Evolutionary conservation across 2,888 invertebrate species (phyloP), one percentile per base, ranked within the genome.

Genomic region (Drosophila paramelanica): DNA sequence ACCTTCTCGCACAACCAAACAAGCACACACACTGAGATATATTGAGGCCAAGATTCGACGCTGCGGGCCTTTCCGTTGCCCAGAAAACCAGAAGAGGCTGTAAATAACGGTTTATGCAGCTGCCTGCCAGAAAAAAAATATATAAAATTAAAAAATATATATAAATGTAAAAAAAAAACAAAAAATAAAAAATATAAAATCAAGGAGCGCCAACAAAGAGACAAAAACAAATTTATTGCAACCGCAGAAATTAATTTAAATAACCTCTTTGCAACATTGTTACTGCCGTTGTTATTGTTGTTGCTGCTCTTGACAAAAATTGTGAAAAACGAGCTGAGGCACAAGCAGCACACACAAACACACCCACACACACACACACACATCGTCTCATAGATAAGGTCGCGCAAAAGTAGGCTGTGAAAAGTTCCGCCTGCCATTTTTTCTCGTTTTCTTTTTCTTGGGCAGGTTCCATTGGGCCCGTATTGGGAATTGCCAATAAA

Each of bases 161-260:
- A 8, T 10, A n/a, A 20, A 25, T 14, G 36, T 31, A 23, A 47
- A 38, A 38, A 38, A 23, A 41, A 10, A 31, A 14, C 36, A 36
- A 36, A 36, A 41, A 41, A 17, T 41, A 46, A 11, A 50, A 38
- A 43, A 47, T 49, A 36, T 23, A 31, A 57, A 62, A 31, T 56
- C 38, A 45, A 43, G 47, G 14, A n/a, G 52, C 49, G 49, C 20
- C 57, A 68, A 53, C 61, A 73, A 64, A 67, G 69, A 74, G 65
- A 68, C 62, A 73, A 79, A 74, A 67, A 73, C 62, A 67, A 83
- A 81, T 84, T 84, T 81, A 81, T 81, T 81, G 85, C 85, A 83
- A 78, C 85, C 85, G 85, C 81, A 81, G 79, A 81, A 81, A 81
- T 81, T 81, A 81, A 81, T 84, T 81, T 84, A 81, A 81, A 84